Conservation (phyloP, 2,113 vertebrate genomes). For the Pantherophis guttatus region DNA sequence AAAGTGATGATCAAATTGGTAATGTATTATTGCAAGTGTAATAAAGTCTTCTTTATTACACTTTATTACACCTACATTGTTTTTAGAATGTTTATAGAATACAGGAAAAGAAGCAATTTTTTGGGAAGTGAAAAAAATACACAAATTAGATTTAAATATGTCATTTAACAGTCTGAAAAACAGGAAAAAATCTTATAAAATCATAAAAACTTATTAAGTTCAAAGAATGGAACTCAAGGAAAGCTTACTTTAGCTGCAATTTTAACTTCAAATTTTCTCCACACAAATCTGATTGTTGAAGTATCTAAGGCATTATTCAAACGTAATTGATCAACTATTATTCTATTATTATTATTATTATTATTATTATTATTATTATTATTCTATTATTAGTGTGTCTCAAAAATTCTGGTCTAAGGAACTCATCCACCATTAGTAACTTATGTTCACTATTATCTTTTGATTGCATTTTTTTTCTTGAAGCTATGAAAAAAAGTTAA, state of each 20-base stretch:
- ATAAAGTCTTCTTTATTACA: background rate
- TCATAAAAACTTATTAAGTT: background rate
- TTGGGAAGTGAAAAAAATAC: background rate
- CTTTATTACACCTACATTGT: too few species aligned
- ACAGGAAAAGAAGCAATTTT: background rate
- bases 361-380: too few species aligned
- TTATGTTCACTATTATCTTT: background rate
- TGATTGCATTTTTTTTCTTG: background rate
- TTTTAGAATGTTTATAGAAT: background rate
- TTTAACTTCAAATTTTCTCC: background rate
- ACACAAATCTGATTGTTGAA: background rate
- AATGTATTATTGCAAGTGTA: background rate
- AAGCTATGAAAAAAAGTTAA: background rate
- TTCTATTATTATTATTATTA: background rate
- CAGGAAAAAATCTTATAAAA: background rate
- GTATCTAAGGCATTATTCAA: background rate
- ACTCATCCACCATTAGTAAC: background rate
- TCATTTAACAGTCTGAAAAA: background rate
- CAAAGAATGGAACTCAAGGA: background rate
- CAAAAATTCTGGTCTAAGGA: background rate
- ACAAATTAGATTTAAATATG: background rate
- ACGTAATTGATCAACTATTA: background rate
- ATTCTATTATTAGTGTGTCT: background rate
- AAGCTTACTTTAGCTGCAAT: background rate
- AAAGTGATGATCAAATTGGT: background rate